phyloP scores from a whole-genome alignment of 2,888 invertebrate genomes.

The Nebria salina region DNA sequence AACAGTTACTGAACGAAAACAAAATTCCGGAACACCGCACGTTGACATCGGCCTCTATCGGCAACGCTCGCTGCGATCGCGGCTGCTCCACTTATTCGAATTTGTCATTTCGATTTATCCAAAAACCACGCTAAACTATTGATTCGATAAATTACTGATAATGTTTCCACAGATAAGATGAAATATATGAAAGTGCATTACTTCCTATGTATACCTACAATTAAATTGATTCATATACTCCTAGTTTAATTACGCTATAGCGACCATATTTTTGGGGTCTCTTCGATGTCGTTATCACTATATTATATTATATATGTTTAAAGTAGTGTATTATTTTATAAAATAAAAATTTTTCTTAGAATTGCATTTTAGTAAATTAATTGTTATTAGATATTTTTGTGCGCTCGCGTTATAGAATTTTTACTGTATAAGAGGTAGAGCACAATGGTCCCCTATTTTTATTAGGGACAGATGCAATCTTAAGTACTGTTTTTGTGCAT shows the following conservation, averaged over 20 bases:
- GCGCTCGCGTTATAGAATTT: background rate
- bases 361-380: too few species aligned
- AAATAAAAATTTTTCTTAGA: too few species aligned
- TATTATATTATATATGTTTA: too few species aligned
- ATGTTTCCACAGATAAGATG: background rate
- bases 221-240: too few species aligned
- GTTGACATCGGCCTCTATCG: constrained; percentile 27
- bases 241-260: too few species aligned
- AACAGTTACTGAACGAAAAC: constrained; percentile 42
- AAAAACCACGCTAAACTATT: background rate
- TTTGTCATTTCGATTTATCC: background rate
- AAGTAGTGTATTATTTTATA: too few species aligned
- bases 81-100: background rate
- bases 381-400: background rate
- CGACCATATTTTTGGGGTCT: too few species aligned
- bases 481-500: background rate
- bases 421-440: background rate
- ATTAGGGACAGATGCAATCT: background rate
- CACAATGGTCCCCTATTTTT: background rate
- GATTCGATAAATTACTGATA: background rate
- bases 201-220: too few species aligned
- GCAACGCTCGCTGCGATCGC: constrained; percentile 17
- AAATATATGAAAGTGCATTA: too few species aligned
- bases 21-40: constrained; percentile 28
- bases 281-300: too few species aligned